Conservation (phyloP, 2,797 vertebrate species). For the Pogonophryne albipinna region DNA sequence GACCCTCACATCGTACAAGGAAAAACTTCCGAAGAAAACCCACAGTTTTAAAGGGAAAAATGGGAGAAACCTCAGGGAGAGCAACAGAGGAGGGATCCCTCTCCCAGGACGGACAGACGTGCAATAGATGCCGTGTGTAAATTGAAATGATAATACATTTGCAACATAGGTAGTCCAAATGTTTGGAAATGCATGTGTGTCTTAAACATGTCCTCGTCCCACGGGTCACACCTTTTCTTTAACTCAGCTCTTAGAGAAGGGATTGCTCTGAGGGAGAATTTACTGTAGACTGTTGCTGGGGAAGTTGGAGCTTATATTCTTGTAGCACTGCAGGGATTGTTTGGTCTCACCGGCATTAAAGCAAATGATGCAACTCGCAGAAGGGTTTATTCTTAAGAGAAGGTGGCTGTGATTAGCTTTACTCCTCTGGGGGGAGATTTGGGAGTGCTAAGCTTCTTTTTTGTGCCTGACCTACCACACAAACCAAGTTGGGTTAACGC, state of each 20-base stretch:
- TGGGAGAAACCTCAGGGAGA: too few relatives aligned
- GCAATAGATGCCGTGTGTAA: too few relatives aligned
- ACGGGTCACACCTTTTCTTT: conserved; percentile 38
- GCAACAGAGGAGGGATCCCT: too few relatives aligned
- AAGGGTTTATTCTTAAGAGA: conserved; percentile 31
- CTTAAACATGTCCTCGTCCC: conserved; percentile 21
- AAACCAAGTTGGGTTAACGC: conserved; percentile 29
- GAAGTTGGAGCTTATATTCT: background rate
- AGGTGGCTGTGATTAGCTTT: conserved; percentile 60
- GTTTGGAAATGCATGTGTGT: too few relatives aligned
- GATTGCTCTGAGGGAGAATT: too few relatives aligned
- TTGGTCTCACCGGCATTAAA: conserved; percentile 44
- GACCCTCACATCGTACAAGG: too few relatives aligned
- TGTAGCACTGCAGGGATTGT: conserved; percentile 16
- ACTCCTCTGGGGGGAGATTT: conserved; percentile 54
- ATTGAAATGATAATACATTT: too few relatives aligned
- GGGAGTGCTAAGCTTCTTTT: conserved; percentile 31
- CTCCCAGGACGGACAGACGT: too few relatives aligned
- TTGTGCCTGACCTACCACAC: conserved; percentile 37
- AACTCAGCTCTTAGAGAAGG: conserved; percentile 8
- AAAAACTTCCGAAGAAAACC: too few relatives aligned
- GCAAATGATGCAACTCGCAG: conserved; percentile 59
- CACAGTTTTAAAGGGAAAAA: too few relatives aligned
- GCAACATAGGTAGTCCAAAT: too few relatives aligned
- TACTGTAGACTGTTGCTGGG: conserved; percentile 8